phyloP scores from a whole-genome alignment of 2,888 invertebrate species.

The Eurois occulta region DNA sequence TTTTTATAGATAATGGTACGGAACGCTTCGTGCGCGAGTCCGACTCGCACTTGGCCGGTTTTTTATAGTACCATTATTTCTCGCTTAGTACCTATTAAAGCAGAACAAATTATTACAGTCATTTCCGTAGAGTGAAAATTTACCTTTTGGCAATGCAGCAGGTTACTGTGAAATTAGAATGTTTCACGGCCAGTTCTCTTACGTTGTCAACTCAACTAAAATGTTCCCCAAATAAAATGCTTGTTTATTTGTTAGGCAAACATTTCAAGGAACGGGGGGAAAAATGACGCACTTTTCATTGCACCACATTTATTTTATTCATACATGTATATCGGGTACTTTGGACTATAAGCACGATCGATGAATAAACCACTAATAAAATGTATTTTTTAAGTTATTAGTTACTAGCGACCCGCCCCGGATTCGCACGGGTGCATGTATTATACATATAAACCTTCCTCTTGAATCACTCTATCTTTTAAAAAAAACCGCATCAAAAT shows the following conservation, averaged over 20 bases:
- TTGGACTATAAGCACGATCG: constrained; percentile 48
- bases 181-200: constrained; percentile 35
- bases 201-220: constrained; percentile 36
- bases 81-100: constrained; percentile 52
- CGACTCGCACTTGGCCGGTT: too few relatives aligned
- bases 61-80: constrained; percentile 26
- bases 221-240: constrained; percentile 33
- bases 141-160: constrained; percentile 58
- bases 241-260: constrained; percentile 48
- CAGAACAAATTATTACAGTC: constrained; percentile 31
- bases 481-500: too few relatives aligned
- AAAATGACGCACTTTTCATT: constrained; percentile 57
- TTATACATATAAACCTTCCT: too few relatives aligned
- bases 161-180: constrained; percentile 36
- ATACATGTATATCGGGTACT: constrained; percentile 65
- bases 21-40: too few relatives aligned
- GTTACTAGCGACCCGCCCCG: too few relatives aligned
- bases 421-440: too few relatives aligned
- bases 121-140: constrained; percentile 39
- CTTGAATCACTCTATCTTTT: too few relatives aligned
- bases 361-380: neutral
- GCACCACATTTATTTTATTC: constrained; percentile 21
- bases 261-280: constrained; percentile 51
- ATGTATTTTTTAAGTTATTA: neutral
- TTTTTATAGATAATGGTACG: too few relatives aligned